Evolutionary conservation across 2,797 vertebrate genomes (phyloP).

Genomic region (Fringilla coelebs): DNA sequence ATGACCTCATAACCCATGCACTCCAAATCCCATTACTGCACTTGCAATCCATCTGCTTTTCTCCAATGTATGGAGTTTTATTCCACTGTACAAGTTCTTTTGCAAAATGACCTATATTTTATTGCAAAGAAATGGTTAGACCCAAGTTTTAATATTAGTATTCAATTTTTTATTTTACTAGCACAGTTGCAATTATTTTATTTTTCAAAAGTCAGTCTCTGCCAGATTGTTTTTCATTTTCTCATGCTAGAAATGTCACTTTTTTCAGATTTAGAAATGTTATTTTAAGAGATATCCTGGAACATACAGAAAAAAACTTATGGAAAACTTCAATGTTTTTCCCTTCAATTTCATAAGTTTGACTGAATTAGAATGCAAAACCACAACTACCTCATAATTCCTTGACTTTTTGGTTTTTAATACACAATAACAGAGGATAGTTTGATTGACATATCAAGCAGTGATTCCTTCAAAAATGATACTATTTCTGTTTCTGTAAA

Average conservation of each 20-base stretch:
- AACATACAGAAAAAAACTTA: constrained; percentile 13
- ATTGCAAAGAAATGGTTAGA: neutral
- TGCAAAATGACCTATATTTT: neutral
- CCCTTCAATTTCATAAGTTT: constrained; percentile 20
- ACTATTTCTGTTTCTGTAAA: constrained; percentile 48
- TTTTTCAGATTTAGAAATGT: neutral
- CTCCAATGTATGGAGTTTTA: neutral
- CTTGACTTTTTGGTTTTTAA: neutral
- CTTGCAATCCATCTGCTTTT: neutral
- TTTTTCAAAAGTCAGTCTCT: neutral
- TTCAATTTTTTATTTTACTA: neutral
- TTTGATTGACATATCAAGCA: constrained; percentile 40
- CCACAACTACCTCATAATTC: neutral
- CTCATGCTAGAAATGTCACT: neutral
- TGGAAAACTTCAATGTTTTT: constrained; percentile 20
- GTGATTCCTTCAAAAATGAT: neutral
- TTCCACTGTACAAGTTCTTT: neutral
- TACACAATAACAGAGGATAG: constrained; percentile 14
- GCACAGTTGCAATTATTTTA: neutral
- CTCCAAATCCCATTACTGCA: neutral
- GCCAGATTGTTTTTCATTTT: neutral
- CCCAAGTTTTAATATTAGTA: neutral
- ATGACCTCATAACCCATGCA: neutral
- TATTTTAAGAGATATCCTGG: constrained; percentile 24
- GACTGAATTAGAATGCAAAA: constrained; percentile 48